Conservation (phyloP, 23 tunicate species). For the Phallusia fumigata region DNA sequence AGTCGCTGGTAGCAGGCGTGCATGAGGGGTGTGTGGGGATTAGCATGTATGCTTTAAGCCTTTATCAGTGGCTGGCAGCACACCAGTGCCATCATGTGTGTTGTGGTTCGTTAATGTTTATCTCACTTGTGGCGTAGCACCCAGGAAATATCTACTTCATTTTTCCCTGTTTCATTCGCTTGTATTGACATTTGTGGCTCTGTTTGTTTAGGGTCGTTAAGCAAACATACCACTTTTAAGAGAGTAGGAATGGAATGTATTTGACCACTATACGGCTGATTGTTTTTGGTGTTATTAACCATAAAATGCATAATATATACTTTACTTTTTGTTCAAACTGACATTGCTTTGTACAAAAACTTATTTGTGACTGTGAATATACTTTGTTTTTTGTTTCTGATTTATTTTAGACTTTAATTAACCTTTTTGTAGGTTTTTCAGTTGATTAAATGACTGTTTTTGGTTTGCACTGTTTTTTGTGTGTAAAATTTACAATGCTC, state of each 20-base stretch:
- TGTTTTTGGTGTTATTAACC: too few relatives aligned
- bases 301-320: too few relatives aligned
- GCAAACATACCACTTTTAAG: background rate
- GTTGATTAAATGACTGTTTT: background rate
- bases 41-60: background rate
- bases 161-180: background rate
- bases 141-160: conserved; percentile 8
- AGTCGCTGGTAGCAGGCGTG: background rate
- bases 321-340: too few relatives aligned
- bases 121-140: background rate
- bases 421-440: too few relatives aligned
- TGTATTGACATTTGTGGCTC: background rate
- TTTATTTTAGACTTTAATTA: too few relatives aligned
- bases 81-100: conserved; percentile 34
- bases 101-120: background rate
- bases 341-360: too few relatives aligned
- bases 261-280: too few relatives aligned
- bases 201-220: background rate
- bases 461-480: background rate
- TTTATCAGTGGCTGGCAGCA: background rate
- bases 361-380: too few relatives aligned
- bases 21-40: background rate
- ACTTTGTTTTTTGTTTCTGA: too few relatives aligned
- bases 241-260: background rate
- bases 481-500: background rate